Evolutionary conservation across 2,888 invertebrate species (phyloP), one percentile per base, ranked within the genome.

Genomic region (Mimachlamys varia): DNA sequence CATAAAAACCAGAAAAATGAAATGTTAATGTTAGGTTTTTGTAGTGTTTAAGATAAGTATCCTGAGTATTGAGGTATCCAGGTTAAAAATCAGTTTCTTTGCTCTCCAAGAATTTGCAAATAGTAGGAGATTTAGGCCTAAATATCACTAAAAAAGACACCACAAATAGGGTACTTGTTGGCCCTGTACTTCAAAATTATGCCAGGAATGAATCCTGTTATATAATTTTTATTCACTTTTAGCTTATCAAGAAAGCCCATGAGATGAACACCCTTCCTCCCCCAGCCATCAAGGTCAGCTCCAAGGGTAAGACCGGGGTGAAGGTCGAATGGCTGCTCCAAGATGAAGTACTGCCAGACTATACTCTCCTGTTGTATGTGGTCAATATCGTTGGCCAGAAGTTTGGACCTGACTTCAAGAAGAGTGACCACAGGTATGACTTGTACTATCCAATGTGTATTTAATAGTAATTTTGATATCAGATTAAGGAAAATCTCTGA

Each of bases 401-500:
- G 87, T 96, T 96, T 92, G 92, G 88, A 15, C 90, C 94, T 76
- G 93, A 93, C 38, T 93, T 94, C 0, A 94, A 96, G 87, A 95
- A 95, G 94, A 96, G 96, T 92, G 95, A 96, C 92, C 95, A 96
- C 92, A 96, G 96, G 96, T 96, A 90, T 90, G 87, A n/a, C n/a
- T 37, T 19, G 7, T 90, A 22, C 15, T 53, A 19, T 15, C 12
- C 7, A 44, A 5, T 44, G 44, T 44, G 44, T 44, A 44, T 7
- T 5, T 7, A 44, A 44, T 44, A 7, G 44, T 44, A 7, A 44
- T 44, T 44, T 44, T 7, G 7, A 44, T 44, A 3, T 44, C 44
- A 44, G 44, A 44, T 5, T 44, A 3, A 44, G 44, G 7, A 7
- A 44, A 3, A 7, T 44, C 44, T 44, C 3, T 7, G 7, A 44